A percentile compares a stretch with the other conserved stretches of the same genome.
Conservation (phyloP, 2,888 invertebrate genomes). For the Euzophera pinguis region DNA sequence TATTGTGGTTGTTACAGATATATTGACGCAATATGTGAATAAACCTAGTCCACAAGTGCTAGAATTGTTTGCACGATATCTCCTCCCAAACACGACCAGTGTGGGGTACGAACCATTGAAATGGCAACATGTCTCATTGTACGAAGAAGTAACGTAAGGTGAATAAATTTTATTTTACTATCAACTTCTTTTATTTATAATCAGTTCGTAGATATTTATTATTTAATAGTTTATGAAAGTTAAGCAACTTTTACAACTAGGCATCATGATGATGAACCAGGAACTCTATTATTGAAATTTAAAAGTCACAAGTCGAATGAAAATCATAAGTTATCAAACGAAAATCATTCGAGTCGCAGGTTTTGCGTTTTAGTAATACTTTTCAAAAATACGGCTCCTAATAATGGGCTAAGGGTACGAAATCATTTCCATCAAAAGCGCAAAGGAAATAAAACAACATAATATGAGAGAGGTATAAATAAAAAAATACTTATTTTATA, state of each 20-base stretch:
- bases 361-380: no score
- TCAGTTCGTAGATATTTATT: no score
- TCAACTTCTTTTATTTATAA: not conserved
- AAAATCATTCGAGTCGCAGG: no score
- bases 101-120: constrained; percentile 93
- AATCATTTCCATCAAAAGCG: no score
- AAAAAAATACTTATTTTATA: constrained; percentile 42
- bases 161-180: constrained; percentile 17
- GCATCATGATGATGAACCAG: no score
- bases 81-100: constrained; percentile 91
- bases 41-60: constrained; percentile 82
- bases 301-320: no score
- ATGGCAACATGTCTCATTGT: constrained; percentile 85
- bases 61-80: constrained; percentile 95
- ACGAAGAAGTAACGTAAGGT: constrained; percentile 43
- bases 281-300: no score
- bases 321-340: no score
- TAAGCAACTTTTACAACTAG: no score
- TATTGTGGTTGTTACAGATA: constrained; percentile 68
- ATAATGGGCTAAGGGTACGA: no score
- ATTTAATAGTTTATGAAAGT: not conserved
- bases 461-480: constrained; percentile 24
- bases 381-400: no score
- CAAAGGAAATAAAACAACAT: not conserved
- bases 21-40: constrained; percentile 79